Evolutionary conservation across 2,888 invertebrate species (phyloP).

Genomic region (Sclerodermus sp.): DNA sequence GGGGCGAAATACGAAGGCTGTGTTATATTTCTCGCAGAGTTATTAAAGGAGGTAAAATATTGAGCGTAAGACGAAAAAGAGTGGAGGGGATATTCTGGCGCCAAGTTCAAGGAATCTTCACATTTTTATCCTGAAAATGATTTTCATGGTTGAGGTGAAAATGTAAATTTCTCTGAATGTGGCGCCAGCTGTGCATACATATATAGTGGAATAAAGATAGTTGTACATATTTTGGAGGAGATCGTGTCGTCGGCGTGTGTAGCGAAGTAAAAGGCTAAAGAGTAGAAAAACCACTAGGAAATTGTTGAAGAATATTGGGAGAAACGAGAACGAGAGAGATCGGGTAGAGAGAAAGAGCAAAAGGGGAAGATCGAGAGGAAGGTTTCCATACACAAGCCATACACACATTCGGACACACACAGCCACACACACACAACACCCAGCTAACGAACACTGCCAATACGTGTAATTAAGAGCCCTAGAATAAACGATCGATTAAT

Average conservation of each 20-base stretch:
- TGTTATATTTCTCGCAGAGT: constrained; percentile 30
- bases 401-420: constrained; percentile 23
- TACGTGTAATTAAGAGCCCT: constrained; percentile 51
- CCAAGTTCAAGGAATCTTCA: not conserved
- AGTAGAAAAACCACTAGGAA: not conserved
- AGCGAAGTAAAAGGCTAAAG: constrained; percentile 16
- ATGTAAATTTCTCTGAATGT: constrained; percentile 8
- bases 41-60: constrained; percentile 12
- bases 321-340: constrained; percentile 3
- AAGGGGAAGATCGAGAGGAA: constrained; percentile 9
- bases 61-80: not conserved
- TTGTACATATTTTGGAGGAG: constrained; percentile 36
- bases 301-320: too few relatives aligned
- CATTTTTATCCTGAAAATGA: not conserved
- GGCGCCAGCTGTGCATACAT: constrained; percentile 34
- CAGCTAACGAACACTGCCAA: constrained; percentile 57
- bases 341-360: constrained; percentile 6
- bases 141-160: not conserved
- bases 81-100: too few relatives aligned
- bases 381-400: not conserved
- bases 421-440: constrained; percentile 42
- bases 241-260: constrained; percentile 26
- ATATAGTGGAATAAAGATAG: constrained; percentile 37
- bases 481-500: constrained; percentile 38
- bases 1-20: constrained; percentile 42